Evolutionary conservation across 2,888 invertebrate genomes (phyloP).

Genomic region (Pinctada fucata): DNA sequence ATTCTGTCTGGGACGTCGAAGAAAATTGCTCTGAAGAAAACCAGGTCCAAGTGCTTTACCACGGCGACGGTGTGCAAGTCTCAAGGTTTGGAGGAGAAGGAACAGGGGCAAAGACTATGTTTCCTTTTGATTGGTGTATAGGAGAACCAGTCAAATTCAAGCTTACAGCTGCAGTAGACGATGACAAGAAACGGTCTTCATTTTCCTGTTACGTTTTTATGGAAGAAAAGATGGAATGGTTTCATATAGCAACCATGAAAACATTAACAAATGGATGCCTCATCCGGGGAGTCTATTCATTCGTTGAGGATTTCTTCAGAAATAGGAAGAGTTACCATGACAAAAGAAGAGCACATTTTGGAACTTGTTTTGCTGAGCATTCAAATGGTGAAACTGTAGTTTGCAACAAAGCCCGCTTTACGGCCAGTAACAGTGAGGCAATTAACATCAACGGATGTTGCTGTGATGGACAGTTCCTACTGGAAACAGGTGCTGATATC

Average conservation of each 20-base stretch:
- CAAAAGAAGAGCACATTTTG: constrained; percentile 19
- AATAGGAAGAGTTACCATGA: constrained; percentile 5
- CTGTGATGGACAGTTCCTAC: constrained; percentile 4
- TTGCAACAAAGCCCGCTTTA: constrained; percentile 12
- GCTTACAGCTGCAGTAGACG: constrained; percentile 3
- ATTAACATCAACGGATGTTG: constrained; percentile 17
- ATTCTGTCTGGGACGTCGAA: no score
- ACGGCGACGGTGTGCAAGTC: constrained; percentile 5
- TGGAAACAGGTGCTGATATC: constrained; percentile 14
- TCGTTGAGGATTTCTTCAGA: not conserved
- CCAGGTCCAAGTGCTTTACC: not conserved
- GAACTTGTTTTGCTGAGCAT: not conserved
- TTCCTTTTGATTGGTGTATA: constrained; percentile 13
- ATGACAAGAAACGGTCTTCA: not conserved
- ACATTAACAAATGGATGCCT: constrained; percentile 14
- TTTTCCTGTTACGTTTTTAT: constrained; percentile 10
- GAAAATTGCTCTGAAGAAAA: not conserved
- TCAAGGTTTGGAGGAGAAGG: constrained; percentile 16
- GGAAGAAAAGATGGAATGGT: not conserved
- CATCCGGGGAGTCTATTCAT: not conserved
- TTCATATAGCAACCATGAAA: constrained; percentile 17
- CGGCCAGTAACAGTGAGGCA: not conserved
- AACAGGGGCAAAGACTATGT: constrained; percentile 1
- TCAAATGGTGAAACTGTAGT: not conserved
- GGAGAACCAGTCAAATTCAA: constrained; percentile 4